Base-by-base conservation (phyloP, 2,113 vertebrate genomes). In the Diadophis punctatus region DNA sequence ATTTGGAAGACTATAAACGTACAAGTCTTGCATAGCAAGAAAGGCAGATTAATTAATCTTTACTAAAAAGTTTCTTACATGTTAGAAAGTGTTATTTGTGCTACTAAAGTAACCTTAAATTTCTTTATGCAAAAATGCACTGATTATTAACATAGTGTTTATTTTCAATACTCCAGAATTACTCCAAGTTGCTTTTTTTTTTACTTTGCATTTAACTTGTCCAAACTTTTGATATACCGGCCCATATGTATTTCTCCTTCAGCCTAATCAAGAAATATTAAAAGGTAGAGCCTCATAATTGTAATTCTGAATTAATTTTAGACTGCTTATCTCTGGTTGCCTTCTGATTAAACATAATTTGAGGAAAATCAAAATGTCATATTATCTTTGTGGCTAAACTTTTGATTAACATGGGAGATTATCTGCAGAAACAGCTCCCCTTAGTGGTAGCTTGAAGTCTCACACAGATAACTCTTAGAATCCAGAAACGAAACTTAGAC, bases 391-490 rank as follows among this genome's bases (percentile, higher is more conserved):
- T 52, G 93, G 90, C 93, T 95, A 96, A 23, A 3, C n/a, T 92
- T 92, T 93, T 95, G 94, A 94, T 93, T 94, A 96, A 92, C 30
- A 94, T 88, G 86, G 16, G 51, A 94, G 94, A 91, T 97, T 97
- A 97, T 95, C 96, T 97, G 97, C 96, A 97, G 96, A 90, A 94
- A 96, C 96, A 94, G 96, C 91, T 97, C 97, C 97, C 96, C 97
- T 96, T 97, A 95, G 97, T 96, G 97, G 97, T 92, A 68, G 48
- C 52, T 96, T 23, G 0, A 23, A 34, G 96, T 87, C 96, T 94
- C 96, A 89, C 96, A 97, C 60, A 87, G 92, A 23, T 43, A 86
- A 84, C 23, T 30, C 34, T 39, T 34, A 4, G 0, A 68, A 5
- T 8, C 18, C 30, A 14, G 6, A 86, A 8, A 91, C 60, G 39